phyloP scores from a whole-genome alignment of 2,113 vertebrate genomes.

The Carassius gibelio region DNA sequence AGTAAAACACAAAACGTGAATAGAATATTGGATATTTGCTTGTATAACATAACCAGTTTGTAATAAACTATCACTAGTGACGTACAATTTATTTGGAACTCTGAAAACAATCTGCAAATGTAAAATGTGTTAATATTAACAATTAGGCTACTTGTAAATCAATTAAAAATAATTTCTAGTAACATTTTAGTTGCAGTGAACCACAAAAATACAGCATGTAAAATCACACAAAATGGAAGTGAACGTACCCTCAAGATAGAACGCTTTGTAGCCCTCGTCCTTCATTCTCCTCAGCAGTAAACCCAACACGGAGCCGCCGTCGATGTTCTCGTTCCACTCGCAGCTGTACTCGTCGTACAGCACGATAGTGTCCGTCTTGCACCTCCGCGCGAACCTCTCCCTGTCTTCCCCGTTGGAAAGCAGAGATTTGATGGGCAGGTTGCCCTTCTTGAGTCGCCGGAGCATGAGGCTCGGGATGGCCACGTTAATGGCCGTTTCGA shows the following conservation, averaged over 20 bases:
- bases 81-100: not conserved
- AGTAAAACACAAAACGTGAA: not conserved
- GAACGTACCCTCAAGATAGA: conserved; percentile 87
- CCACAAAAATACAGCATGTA: not conserved
- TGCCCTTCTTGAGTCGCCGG: conserved; percentile 92
- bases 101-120: not conserved
- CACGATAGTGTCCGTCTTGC: conserved; percentile 90
- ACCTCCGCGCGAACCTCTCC: conserved; percentile 87
- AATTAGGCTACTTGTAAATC: too few relatives aligned
- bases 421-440: conserved; percentile 90
- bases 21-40: not conserved
- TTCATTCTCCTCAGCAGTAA: conserved; percentile 92
- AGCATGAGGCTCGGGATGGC: conserved; percentile 96
- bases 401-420: conserved; percentile 89
- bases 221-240: not conserved
- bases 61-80: not conserved
- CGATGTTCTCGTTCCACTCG: conserved; percentile 88
- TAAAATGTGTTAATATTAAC: not conserved
- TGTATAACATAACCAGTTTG: not conserved
- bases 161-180: not conserved
- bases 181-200: not conserved
- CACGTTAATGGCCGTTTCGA: conserved; percentile 94
- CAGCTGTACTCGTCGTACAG: conserved; percentile 91
- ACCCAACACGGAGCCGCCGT: conserved; percentile 87
- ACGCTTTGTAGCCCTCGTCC: conserved; percentile 93